Evolutionary conservation across 2,113 vertebrate genomes (phyloP), one percentile per base, ranked within the genome.

Genomic region (Dolichotis patagonum): DNA sequence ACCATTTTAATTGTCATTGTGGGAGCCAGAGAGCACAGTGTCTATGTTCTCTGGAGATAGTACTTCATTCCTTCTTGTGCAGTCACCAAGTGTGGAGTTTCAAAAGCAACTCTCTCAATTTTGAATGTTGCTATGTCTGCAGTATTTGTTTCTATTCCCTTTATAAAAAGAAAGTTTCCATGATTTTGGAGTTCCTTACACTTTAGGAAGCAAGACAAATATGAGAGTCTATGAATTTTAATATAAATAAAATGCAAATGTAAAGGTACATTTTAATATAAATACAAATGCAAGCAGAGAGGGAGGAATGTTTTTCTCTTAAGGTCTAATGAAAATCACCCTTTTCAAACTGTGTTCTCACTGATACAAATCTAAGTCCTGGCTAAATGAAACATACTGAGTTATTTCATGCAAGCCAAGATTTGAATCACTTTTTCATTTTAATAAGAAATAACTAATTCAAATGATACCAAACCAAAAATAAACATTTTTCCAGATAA

Each of bases 361-460:
- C 35, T 84, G 75, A 69, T 56, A 8, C 65, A 91, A 91, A 90
- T 88, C 85, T 95, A 63, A 88, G 22, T 81, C 62, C 38, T 56
- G 38, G 62, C 5, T 83, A 88, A 95, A 96, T 73, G 46, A 32
- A 93, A 92, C 58, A 85, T 84, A 95, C 14, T 95, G 58, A 24
- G 22, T 88, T 88, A 85, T 93, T 96, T 78, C 62, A 90, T 85
- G n/a, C 9, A 94, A 96, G 63, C 58, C 11, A 43, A 96, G 71
- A 85, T 95, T 60, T 90, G 63, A 67, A 82, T 95, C 63, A 38
- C 17, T 96, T 93, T 96, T 95, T n/a, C 65, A 95, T 85, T 96
- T 97, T 97, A 94, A 90, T 96, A 82, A 95, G 20, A 88, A 97
- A 91, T 65, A 91, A 87, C 28, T 96, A 82, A 8, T 32, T 92